A percentile compares a stretch with the other conserved stretches of the same genome.
Evolutionary conservation across 2,113 vertebrate genomes (phyloP).

Genomic region (Morphnarchus princeps): DNA sequence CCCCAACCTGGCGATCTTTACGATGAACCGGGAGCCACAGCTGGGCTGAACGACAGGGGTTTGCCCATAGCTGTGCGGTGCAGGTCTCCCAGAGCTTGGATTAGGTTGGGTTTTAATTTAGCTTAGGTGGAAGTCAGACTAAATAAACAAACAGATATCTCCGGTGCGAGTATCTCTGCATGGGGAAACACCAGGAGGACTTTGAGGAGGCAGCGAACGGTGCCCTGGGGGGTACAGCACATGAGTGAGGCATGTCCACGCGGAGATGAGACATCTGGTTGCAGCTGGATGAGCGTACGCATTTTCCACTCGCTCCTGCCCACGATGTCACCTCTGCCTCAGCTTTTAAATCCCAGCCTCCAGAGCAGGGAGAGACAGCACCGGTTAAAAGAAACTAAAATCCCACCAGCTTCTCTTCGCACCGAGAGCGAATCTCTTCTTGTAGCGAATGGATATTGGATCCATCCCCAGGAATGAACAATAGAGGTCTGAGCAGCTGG

Average conservation of each 20-base stretch:
- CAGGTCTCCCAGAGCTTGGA: neutral
- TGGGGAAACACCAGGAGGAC: neutral
- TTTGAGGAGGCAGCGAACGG: neutral
- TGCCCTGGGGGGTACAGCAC: neutral
- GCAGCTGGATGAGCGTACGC: neutral
- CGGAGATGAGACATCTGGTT: conserved; percentile 1
- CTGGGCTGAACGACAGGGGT: neutral
- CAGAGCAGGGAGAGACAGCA: neutral
- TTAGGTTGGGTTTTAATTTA: neutral
- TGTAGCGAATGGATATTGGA: neutral
- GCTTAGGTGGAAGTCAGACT: neutral
- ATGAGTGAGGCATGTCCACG: neutral
- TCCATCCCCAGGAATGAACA: neutral
- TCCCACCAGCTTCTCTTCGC: neutral
- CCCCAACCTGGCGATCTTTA: neutral
- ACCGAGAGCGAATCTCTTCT: neutral
- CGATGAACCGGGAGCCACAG: neutral
- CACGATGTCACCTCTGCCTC: neutral
- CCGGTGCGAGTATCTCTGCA: neutral
- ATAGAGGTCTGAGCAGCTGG: neutral
- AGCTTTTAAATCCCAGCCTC: neutral
- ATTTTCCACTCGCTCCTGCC: conserved; percentile 8
- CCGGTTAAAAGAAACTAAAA: neutral
- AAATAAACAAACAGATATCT: neutral
- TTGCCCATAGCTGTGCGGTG: neutral